Evolutionary conservation across 2,888 invertebrate species (phyloP), one percentile per base, ranked within the genome.

Genomic region (Mellilla xanthometata): DNA sequence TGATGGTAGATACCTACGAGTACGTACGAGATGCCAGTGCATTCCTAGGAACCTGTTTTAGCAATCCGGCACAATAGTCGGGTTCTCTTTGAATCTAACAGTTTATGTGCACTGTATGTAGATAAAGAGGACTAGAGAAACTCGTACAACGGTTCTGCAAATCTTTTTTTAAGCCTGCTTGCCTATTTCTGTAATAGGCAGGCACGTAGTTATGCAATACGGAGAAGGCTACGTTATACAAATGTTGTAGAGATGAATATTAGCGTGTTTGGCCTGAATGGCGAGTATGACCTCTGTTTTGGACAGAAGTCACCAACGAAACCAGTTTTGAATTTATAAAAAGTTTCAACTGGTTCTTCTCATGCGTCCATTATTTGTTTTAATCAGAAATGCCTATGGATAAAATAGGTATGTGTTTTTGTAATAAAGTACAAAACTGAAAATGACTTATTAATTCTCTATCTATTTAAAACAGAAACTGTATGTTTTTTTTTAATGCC

Each of bases 41-140:
- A 81, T 83, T 80, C 76, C 76, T 72, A 68, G 65, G 70, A 85
- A 84, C 84, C 67, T 72, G 85, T 85, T 86, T 78, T 73, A 70
- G 69, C 65, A 68, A 68, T 65, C 69, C 63, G 60, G 59, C 62
- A 65, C 66, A 65, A 66, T 65, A 65, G 47, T 38, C 41, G 41
- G 64, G 61, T 62, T 60, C 48, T 49, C 30, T 45, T 45, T 48
- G 50, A 34, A 40, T 41, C 45, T 55, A 58, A 53, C 51, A 52
- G 53, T 51, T 49, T 45, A 40, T 15, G 39, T 28, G 39, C 39
- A 43, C 10, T 39, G 19, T 33, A 8, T 10, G 11, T 22, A 30
- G 19, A 11, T 39, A 39, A 28, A 26, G 13, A 24, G 13, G 44
- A 44, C 38, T 35, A 39, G 30, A 24, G 8, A 39, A 44, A 39